phyloP scores from a whole-genome alignment of 2,888 invertebrate genomes.

The Patella pellucida region DNA sequence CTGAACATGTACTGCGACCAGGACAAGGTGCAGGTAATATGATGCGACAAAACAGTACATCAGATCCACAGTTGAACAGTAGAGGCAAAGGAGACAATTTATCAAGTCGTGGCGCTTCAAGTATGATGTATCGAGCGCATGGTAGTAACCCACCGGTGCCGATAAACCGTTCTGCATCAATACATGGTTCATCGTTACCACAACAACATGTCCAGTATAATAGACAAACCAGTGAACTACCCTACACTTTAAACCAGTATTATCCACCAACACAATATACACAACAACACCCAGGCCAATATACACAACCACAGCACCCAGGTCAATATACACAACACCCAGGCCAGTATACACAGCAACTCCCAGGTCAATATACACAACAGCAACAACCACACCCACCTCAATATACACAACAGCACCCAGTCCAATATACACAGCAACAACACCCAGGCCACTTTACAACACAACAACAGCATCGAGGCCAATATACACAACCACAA shows the following conservation, averaged over 20 bases:
- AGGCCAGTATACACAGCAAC: too few species aligned
- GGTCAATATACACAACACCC: constrained; percentile 2
- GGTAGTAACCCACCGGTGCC: too few species aligned
- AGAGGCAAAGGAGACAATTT: not conserved
- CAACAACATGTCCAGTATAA: too few species aligned
- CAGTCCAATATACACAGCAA: constrained; percentile 1
- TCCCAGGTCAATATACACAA: not conserved
- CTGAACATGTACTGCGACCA: not conserved
- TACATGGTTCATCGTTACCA: too few species aligned
- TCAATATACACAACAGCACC: not conserved
- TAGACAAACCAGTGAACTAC: too few species aligned
- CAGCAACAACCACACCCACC: constrained; percentile 3
- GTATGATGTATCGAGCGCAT: too few species aligned
- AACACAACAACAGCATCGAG: not conserved
- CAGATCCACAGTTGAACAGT: constrained; percentile 76
- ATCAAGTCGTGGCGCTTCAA: too few species aligned
- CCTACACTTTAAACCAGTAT: too few species aligned
- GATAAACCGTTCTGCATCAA: too few species aligned
- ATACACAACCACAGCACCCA: constrained; percentile 7
- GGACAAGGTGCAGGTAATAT: constrained; percentile 50
- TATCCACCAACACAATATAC: not conserved
- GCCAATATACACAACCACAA: not conserved
- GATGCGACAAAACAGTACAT: constrained; percentile 74
- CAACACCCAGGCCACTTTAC: not conserved
- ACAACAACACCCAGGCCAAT: not conserved